A percentile compares a stretch with the other conserved stretches of the same genome.
phyloP scores from a whole-genome alignment of 2,113 vertebrate genomes.

The Anthoscopus minutus region DNA sequence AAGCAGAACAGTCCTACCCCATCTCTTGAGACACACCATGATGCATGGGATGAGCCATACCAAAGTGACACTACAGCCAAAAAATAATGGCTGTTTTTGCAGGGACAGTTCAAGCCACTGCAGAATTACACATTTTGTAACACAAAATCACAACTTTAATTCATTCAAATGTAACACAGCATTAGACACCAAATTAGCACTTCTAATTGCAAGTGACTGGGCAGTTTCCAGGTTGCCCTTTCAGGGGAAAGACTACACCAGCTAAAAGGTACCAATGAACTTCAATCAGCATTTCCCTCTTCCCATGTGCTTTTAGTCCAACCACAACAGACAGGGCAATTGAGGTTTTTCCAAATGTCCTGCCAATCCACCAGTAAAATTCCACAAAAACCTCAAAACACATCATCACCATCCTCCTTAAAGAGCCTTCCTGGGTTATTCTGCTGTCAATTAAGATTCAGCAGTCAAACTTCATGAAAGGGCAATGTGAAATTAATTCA shows the following conservation, averaged over 20 bases:
- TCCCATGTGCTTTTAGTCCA: neutral
- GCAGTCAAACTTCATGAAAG: neutral
- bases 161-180: neutral
- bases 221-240: neutral
- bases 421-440: neutral
- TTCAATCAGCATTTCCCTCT: neutral
- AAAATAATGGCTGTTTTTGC: neutral
- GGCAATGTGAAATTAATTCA: neutral
- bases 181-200: conserved; percentile 8
- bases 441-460: neutral
- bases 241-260: neutral
- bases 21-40: neutral
- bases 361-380: neutral
- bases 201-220: neutral
- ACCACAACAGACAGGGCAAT: neutral
- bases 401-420: neutral
- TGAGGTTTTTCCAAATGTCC: neutral
- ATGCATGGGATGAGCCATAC: neutral
- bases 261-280: neutral
- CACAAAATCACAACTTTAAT: neutral
- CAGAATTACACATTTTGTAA: neutral
- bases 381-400: neutral
- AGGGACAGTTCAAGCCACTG: neutral
- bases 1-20: neutral
- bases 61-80: neutral